Percentiles rank a stretch among this genome's conserved stretches.
Conservation (phyloP, 1,140 invertebrate species). For the Aphis gossypii region DNA sequence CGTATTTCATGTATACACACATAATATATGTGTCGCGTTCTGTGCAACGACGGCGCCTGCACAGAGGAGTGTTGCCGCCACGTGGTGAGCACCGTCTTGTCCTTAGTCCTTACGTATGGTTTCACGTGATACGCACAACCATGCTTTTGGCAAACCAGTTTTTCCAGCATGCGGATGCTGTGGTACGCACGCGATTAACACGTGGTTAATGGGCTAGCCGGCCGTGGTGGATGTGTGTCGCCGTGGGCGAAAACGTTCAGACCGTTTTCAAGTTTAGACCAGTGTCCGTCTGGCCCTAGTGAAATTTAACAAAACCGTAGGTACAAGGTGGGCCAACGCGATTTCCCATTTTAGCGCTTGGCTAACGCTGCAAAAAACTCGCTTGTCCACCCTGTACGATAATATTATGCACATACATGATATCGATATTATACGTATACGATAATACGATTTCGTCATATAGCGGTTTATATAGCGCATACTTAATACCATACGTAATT, state of each 20-base stretch:
- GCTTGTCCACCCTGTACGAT: not conserved
- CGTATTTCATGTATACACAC: not conserved
- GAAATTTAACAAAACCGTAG: not conserved
- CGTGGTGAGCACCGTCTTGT: not conserved
- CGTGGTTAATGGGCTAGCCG: not conserved
- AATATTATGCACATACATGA: not conserved
- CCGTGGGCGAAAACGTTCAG: not conserved
- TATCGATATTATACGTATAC: not conserved
- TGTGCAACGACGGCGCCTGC: too few relatives aligned
- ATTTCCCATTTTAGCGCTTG: not conserved
- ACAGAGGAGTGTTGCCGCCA: not conserved
- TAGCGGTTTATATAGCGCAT: not conserved
- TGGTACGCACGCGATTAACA: not conserved
- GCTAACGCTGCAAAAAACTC: not conserved
- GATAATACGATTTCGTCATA: not conserved
- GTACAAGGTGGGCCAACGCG: not conserved
- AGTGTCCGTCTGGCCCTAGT: not conserved
- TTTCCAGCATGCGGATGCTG: not conserved
- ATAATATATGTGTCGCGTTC: too few relatives aligned
- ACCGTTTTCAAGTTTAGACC: not conserved
- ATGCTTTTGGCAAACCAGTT: constrained; percentile 3
- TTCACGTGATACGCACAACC: constrained; percentile 11
- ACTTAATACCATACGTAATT: too few relatives aligned
- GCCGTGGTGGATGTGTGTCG: not conserved
- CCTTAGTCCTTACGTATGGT: not conserved